These are phyloP conservation scores for Ceyx margarethae DNA, from an alignment of 2,113 vertebrate species.

Conservation along the genomic window DNA sequence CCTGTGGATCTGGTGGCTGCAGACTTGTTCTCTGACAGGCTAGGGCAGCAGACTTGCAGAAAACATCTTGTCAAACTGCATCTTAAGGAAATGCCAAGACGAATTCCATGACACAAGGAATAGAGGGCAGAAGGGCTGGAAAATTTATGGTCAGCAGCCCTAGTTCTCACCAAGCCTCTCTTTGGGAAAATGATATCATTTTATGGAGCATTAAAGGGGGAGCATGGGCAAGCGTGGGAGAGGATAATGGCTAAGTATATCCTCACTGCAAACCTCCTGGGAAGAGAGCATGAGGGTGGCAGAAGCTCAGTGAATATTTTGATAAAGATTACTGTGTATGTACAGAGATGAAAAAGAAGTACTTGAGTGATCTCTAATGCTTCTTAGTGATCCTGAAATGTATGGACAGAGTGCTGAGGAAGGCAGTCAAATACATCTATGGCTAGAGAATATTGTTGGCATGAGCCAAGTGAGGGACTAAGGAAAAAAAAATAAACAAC, in stretches of 20 bases:
- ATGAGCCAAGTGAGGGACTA: neutral
- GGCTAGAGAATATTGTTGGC: neutral
- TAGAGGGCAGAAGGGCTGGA: neutral
- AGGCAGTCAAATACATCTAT: neutral
- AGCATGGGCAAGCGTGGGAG: neutral
- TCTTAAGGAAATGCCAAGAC: neutral
- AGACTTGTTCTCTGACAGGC: neutral
- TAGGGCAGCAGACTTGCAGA: neutral
- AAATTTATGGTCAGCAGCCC: neutral
- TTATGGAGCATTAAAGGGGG: neutral
- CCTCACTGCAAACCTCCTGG: neutral
- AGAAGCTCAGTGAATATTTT: conserved; percentile 27
- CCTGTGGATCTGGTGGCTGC: neutral
- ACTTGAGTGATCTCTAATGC: neutral
- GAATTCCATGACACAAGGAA: neutral
- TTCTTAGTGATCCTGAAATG: neutral
- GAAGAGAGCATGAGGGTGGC: neutral
- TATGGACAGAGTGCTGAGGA: neutral
- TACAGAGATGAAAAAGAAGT: neutral
- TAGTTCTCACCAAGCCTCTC: neutral
- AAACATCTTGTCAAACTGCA: neutral
- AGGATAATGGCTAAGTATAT: neutral
- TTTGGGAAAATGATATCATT: conserved; percentile 2
- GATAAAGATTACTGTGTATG: neutral
- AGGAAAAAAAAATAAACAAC: neutral